Evolutionary conservation across 2,113 vertebrate species (phyloP).

Genomic region (Oostethus manadensis): DNA sequence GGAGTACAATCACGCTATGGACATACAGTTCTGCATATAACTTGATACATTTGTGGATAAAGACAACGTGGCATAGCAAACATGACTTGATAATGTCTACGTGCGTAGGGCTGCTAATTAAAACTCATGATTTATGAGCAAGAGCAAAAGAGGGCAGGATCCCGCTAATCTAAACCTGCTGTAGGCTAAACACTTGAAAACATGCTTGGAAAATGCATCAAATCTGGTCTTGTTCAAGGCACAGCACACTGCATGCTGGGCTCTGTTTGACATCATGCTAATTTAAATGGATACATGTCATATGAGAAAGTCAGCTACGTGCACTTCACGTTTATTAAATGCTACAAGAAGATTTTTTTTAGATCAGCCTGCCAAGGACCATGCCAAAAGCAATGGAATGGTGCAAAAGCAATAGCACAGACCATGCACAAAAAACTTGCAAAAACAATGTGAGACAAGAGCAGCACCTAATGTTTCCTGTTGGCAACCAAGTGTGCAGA

Average conservation of each 20-base stretch:
- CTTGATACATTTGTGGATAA: constrained; percentile 14
- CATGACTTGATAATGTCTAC: constrained; percentile 31
- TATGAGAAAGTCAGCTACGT: not conserved
- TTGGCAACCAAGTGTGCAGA: constrained; percentile 29
- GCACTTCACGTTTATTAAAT: not conserved
- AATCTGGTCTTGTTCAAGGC: constrained; percentile 13
- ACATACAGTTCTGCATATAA: constrained; percentile 25
- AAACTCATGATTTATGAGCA: constrained; percentile 57
- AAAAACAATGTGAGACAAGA: constrained; percentile 12
- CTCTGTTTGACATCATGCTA: constrained; percentile 16
- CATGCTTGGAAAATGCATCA: constrained; percentile 52
- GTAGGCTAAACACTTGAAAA: constrained; percentile 46
- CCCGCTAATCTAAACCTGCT: constrained; percentile 60
- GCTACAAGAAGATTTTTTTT: not conserved
- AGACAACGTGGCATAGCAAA: constrained; percentile 19
- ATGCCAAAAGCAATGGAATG: not conserved
- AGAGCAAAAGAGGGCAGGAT: constrained; percentile 47
- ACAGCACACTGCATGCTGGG: constrained; percentile 16
- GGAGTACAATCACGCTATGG: constrained; percentile 29
- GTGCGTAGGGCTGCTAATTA: constrained; percentile 48
- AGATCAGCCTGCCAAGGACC: constrained; percentile 6
- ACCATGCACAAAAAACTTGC: constrained; percentile 8
- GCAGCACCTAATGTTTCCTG: constrained; percentile 15
- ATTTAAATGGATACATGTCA: constrained; percentile 1
- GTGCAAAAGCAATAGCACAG: constrained; percentile 4